Conservation (phyloP, 2,888 invertebrate genomes). For the Temnothorax ravouxi region DNA sequence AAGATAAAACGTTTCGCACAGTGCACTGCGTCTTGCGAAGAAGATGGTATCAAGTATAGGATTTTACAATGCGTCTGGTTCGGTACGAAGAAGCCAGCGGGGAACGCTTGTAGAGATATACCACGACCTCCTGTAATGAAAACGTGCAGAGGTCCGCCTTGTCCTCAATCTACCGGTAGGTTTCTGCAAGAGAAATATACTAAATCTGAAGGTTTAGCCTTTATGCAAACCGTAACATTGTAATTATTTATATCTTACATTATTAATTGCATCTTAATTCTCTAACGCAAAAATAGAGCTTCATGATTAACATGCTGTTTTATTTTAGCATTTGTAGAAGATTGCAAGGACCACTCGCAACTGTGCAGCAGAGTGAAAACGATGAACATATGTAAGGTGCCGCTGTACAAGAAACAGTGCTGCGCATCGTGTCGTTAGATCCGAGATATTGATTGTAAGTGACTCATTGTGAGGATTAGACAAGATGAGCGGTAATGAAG, state of each 20-base stretch:
- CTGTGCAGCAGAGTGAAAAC: slow-evolving; percentile 95
- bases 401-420: slow-evolving; percentile 94
- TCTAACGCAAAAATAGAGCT: neutral
- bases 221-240: neutral
- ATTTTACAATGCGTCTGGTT: slow-evolving; percentile 97
- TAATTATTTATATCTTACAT: neutral
- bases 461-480: slow-evolving; percentile 57
- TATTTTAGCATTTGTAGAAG: slow-evolving; percentile 86
- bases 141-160: slow-evolving; percentile 91
- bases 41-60: slow-evolving; percentile 94
- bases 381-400: slow-evolving; percentile 95
- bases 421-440: slow-evolving; percentile 91
- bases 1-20: slow-evolving; percentile 82
- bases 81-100: slow-evolving; percentile 93
- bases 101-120: slow-evolving; percentile 93
- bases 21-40: slow-evolving; percentile 95
- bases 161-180: slow-evolving; percentile 86
- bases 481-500: slow-evolving; percentile 41
- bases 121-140: slow-evolving; percentile 93
- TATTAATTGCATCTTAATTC: neutral
- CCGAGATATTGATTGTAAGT: slow-evolving; percentile 62
- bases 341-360: slow-evolving; percentile 93
- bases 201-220: neutral
- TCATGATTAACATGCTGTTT: neutral
- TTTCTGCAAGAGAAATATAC: slow-evolving; percentile 61